Base-by-base conservation (phyloP, 2,888 invertebrate species). In the Iphiclides podalirius region DNA sequence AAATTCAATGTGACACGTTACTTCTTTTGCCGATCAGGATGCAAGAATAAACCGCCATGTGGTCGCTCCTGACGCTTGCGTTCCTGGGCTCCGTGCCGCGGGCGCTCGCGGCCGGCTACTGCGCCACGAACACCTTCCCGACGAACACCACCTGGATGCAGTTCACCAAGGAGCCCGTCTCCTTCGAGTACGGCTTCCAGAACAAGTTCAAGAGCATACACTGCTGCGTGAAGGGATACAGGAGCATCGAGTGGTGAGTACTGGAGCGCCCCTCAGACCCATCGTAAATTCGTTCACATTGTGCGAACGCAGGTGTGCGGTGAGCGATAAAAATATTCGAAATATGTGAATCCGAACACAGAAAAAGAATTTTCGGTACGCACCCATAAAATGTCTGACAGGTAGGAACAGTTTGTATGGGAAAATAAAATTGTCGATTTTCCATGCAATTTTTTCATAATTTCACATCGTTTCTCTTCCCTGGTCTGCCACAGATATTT, bases 241-340 rank as follows among this genome's bases (percentile, higher is more conserved):
- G 93, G 54, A 94, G 94, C 74, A 94, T 94, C 61, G 94, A 94
- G 89, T 94, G 94, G 94, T 94, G 65, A 92, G 93, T 90, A 36
- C 9, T 17, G n/a, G n/a, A n/a, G n/a, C n/a, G n/a, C n/a, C n/a
- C n/a, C n/a, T n/a, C n/a, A n/a, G n/a, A n/a, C n/a, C n/a, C n/a
- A n/a, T n/a, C n/a, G n/a, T n/a, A n/a, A n/a, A n/a, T n/a, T n/a
- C n/a, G n/a, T n/a, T n/a, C n/a, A n/a, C n/a, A n/a, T n/a, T n/a
- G n/a, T n/a, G n/a, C n/a, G n/a, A n/a, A 49, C 92, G 92, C 86
- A 93, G 94, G 61, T 94, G 94, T 93, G 50, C n/a, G 76, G 89
- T 61, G 91, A 66, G 64, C 68, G n/a, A 69, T 63, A 66, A 63
- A 66, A 65, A 66, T 65, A 58, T 72, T 59, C 68, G 80, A 80